Conservation (phyloP, 2,113 vertebrate genomes). For the Ochotona curzoniae region DNA sequence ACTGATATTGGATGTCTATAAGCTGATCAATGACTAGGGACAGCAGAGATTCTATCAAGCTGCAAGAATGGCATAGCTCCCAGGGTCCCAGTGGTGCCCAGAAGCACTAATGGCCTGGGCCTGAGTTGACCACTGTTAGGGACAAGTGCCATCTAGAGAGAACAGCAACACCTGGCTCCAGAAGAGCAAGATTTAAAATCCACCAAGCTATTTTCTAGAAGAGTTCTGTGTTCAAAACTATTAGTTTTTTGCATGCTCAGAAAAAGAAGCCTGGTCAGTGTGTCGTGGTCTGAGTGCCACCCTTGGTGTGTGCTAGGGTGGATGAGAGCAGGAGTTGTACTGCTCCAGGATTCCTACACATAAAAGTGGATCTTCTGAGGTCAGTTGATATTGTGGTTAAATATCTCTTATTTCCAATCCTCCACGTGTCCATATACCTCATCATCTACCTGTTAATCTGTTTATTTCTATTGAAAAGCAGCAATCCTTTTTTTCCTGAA, state of each 20-base stretch:
- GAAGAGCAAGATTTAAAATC: background rate
- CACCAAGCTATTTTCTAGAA: background rate
- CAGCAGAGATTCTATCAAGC: background rate
- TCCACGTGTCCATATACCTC: background rate
- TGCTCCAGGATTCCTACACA: background rate
- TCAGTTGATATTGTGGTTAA: background rate
- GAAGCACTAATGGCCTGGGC: background rate
- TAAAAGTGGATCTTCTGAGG: background rate
- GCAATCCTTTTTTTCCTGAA: background rate
- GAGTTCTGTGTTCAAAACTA: background rate
- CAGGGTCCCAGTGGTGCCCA: background rate
- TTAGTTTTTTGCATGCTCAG: background rate
- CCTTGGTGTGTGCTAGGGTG: background rate
- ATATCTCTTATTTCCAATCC: background rate
- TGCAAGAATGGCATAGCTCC: background rate
- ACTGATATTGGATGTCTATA: background rate
- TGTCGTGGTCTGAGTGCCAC: background rate
- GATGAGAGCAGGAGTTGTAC: background rate
- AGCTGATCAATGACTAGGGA: background rate
- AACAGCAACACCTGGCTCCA: background rate
- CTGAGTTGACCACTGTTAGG: background rate
- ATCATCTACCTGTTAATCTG: background rate
- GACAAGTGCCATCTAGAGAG: background rate
- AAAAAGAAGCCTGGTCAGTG: background rate
- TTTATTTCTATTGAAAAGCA: conserved; percentile 37